Percentiles rank a stretch among this genome's conserved stretches.
These are phyloP conservation scores for Ophioderma brevispina DNA, from an alignment of 35 echinoderm and acorn worm genomes.

Conservation along the genomic window DNA sequence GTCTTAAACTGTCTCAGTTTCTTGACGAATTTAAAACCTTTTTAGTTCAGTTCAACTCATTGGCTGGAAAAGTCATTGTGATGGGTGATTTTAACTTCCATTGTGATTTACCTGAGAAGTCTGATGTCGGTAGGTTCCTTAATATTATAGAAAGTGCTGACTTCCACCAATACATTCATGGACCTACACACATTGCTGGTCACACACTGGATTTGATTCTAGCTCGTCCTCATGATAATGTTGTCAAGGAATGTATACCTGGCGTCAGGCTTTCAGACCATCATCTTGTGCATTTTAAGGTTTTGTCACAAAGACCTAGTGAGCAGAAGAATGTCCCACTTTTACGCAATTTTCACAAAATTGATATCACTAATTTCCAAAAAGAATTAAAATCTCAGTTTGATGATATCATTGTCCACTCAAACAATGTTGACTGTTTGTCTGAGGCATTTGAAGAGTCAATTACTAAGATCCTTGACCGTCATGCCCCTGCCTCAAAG, in stretches of 20 bases:
- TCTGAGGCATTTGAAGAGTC: not conserved
- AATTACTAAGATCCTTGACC: not conserved
- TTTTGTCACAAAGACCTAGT: not conserved
- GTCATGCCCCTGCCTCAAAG: not conserved
- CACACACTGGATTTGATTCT: not conserved
- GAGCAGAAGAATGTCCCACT: not conserved
- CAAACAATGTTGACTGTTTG: not conserved
- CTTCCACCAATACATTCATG: not conserved
- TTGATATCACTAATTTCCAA: not conserved
- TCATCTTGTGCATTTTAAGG: not conserved
- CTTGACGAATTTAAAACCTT: not conserved
- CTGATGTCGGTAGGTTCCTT: not conserved
- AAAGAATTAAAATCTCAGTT: not conserved
- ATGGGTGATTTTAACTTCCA: not conserved
- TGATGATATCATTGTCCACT: not conserved
- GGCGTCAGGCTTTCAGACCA: not conserved
- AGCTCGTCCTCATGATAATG: not conserved
- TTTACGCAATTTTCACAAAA: not conserved
- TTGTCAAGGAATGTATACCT: not conserved
- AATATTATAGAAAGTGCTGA: not conserved
- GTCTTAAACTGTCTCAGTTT: not conserved
- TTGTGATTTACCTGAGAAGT: not conserved
- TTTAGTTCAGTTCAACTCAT: not conserved
- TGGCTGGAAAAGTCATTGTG: not conserved
- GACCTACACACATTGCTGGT: not conserved